These are phyloP conservation scores for Synanthedon andrenaeformis DNA, from an alignment of 2,888 invertebrate species.

Conservation along the genomic window DNA sequence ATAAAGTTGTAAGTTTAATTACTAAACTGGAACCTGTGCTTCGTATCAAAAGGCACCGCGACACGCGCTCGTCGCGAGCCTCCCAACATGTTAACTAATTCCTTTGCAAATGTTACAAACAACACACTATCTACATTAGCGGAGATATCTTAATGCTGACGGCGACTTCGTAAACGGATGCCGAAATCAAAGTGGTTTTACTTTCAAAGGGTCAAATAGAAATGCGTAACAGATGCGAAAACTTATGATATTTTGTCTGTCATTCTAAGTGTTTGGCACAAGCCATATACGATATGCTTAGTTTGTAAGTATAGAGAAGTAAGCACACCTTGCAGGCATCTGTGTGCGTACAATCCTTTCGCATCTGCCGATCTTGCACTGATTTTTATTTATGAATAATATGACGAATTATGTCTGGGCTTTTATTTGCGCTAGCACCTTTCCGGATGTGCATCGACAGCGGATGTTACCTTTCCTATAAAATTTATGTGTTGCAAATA, in stretches of 20 bases:
- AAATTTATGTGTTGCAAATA: slow-evolving; percentile 27
- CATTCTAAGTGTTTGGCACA: slow-evolving; percentile 48
- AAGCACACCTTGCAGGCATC: slow-evolving; percentile 57
- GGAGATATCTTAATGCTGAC: slow-evolving; percentile 10
- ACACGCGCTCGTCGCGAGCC: slow-evolving; percentile 32
- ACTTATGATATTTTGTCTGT: slow-evolving; percentile 40
- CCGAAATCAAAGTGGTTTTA: background rate
- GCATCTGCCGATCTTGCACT: slow-evolving; percentile 61
- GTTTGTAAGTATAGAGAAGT: slow-evolving; percentile 7
- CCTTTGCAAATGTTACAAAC: slow-evolving; percentile 14
- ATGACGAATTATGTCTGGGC: slow-evolving; percentile 63
- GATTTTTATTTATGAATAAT: slow-evolving; percentile 68
- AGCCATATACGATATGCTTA: slow-evolving; percentile 31
- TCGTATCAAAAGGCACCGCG: slow-evolving; percentile 50
- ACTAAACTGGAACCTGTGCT: slow-evolving; percentile 48
- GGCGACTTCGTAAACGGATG: slow-evolving; percentile 5
- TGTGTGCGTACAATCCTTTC: slow-evolving; percentile 65
- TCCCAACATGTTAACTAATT: slow-evolving; percentile 19
- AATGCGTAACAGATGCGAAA: slow-evolving; percentile 37
- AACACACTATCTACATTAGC: slow-evolving; percentile 3
- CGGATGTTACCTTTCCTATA: slow-evolving; percentile 49
- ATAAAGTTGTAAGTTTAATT: slow-evolving; percentile 68
- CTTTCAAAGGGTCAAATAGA: slow-evolving; percentile 10
- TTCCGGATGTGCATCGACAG: slow-evolving; percentile 58
- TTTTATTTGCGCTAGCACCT: slow-evolving; percentile 61